Conservation (phyloP, 2,888 invertebrate genomes). For the Ecdyonurus torrentis region DNA sequence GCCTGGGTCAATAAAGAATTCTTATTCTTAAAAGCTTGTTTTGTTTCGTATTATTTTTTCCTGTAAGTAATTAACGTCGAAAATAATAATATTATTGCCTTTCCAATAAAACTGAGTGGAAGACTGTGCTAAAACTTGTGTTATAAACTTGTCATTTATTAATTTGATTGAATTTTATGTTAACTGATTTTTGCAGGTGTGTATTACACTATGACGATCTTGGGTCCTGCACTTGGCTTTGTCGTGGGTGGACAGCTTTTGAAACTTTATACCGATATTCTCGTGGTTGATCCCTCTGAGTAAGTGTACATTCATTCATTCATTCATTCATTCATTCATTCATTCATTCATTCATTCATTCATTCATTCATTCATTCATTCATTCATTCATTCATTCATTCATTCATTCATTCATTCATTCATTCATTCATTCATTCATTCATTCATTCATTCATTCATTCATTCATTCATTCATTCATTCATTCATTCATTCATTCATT, state of each 20-base stretch:
- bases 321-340: background rate
- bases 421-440: background rate
- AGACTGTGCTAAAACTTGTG: too few relatives aligned
- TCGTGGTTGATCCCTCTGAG: conserved; percentile 42
- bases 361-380: background rate
- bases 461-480: background rate
- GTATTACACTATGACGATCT: conserved; percentile 66
- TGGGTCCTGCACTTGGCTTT: conserved; percentile 71
- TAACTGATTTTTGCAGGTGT: conserved; percentile 48
- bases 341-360: background rate
- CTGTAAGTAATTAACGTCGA: too few relatives aligned
- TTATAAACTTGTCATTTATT: too few relatives aligned
- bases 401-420: background rate
- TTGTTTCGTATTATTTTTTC: too few relatives aligned
- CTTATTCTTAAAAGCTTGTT: too few relatives aligned
- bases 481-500: background rate
- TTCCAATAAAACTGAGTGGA: too few relatives aligned
- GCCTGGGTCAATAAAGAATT: too few relatives aligned
- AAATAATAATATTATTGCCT: too few relatives aligned
- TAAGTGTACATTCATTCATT: conserved; percentile 32
- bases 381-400: background rate
- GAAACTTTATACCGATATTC: conserved; percentile 57
- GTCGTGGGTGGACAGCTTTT: conserved; percentile 71
- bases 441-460: background rate
- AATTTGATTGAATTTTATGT: too few relatives aligned